A percentile compares a stretch with the other conserved stretches of the same genome.
Evolutionary conservation across 2,113 vertebrate genomes (phyloP).

Genomic region (Conger conger): DNA sequence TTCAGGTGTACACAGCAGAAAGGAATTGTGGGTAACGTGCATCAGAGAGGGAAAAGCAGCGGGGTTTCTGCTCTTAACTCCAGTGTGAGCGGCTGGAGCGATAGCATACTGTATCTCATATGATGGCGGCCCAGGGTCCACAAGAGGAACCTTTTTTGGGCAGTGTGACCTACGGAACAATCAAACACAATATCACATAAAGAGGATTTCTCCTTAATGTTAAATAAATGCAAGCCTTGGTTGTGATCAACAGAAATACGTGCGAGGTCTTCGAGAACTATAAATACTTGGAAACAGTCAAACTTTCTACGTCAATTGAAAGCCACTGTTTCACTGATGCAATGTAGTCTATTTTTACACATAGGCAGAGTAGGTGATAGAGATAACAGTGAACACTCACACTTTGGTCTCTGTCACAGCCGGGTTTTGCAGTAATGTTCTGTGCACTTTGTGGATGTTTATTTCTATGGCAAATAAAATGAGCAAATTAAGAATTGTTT

Average conservation of each 20-base stretch:
- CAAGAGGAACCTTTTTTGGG: background rate
- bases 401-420: background rate
- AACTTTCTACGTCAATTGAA: too few relatives aligned
- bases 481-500: background rate
- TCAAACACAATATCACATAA: background rate
- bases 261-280: too few relatives aligned
- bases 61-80: background rate
- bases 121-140: background rate
- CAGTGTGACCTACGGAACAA: background rate
- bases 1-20: background rate
- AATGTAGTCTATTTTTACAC: background rate
- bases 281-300: too few relatives aligned
- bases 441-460: background rate
- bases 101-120: background rate
- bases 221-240: too few relatives aligned
- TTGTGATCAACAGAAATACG: too few relatives aligned
- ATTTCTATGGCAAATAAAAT: background rate
- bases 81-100: background rate
- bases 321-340: background rate
- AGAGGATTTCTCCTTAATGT: background rate
- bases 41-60: background rate
- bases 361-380: background rate
- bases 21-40: background rate
- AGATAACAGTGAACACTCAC: background rate
- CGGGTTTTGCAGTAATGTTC: background rate